These are phyloP conservation scores for Cepaea nemoralis DNA, from an alignment of 1,140 invertebrate genomes.

Conservation along the genomic window DNA sequence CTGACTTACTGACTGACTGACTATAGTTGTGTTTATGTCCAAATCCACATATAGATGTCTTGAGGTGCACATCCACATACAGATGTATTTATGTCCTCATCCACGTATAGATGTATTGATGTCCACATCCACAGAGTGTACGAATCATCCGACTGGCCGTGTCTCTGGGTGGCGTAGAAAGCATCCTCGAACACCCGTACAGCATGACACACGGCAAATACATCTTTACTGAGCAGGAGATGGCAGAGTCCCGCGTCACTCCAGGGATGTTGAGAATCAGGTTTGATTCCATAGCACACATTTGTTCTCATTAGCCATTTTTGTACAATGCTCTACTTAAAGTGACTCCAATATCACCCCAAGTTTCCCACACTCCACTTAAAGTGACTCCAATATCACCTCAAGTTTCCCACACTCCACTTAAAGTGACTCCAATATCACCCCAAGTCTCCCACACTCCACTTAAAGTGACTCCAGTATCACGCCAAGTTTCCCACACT, in stretches of 20 bases:
- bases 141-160: conserved; percentile 84
- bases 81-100: no score
- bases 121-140: conserved; percentile 48
- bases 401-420: neutral
- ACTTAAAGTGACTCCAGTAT: no score
- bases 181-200: conserved; percentile 78
- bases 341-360: neutral
- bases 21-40: no score
- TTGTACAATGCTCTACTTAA: neutral
- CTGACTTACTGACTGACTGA: no score
- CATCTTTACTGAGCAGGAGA: conserved; percentile 76
- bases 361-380: neutral
- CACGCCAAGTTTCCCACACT: no score
- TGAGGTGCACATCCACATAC: no score
- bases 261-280: conserved; percentile 85
- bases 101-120: no score
- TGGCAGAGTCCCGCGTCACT: conserved; percentile 83
- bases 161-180: conserved; percentile 94
- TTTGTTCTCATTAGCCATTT: neutral
- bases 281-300: conserved; percentile 39
- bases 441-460: neutral
- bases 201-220: conserved; percentile 73
- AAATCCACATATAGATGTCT: no score
- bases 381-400: neutral
- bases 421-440: neutral